Evolutionary conservation across 1,140 invertebrate species (phyloP), one percentile per base, ranked within the genome.

Genomic region (Listronotus oregonensis): DNA sequence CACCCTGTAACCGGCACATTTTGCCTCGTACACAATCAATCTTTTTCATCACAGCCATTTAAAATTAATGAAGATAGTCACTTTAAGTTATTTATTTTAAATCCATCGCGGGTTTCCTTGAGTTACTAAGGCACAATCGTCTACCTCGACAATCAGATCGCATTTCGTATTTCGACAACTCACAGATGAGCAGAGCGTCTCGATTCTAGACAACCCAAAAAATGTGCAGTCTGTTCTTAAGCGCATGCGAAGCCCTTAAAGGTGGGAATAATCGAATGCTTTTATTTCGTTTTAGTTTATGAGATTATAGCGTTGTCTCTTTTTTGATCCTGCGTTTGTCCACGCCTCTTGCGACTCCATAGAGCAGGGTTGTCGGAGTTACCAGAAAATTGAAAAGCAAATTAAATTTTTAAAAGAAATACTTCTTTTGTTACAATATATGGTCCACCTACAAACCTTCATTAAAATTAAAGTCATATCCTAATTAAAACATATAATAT

Each of bases 1-100:
- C 59, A 70, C 68, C 56, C 56, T 67, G 64, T 60, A 58, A 54
- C 43, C 59, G 63, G 49, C 58, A 61, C 64, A 66, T 61, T 27
- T 55, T 55, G n/a, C 46, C 56, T 59, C 43, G 51, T 15, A 55
- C 58, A 69, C 64, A 32, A 64, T 60, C 59, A 64, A 62, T 62
- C 47, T 55, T 66, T 18, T 65, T 34, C 43, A 64, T 70, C 68
- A 70, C 68, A 70, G 68, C 68, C 68, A 70, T 64, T 54, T 44
- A 46, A n/a, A 56, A 44, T 21, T 39, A 42, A 40, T 40, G 15
- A 42, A 56, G 21, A 64, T 57, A 21, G 56, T 32, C 51, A 49
- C 44, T 56, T 52, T 46, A 27, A 11, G 17, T 15, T 7, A 11
- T 54, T 54, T 67, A 67, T 8, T 51, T 57, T 18, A 50, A 44